Percentiles rank a stretch among this genome's conserved stretches.
These are phyloP conservation scores for Hyles euphorbiae DNA, from an alignment of 1,140 invertebrate species.

Conservation along the genomic window DNA sequence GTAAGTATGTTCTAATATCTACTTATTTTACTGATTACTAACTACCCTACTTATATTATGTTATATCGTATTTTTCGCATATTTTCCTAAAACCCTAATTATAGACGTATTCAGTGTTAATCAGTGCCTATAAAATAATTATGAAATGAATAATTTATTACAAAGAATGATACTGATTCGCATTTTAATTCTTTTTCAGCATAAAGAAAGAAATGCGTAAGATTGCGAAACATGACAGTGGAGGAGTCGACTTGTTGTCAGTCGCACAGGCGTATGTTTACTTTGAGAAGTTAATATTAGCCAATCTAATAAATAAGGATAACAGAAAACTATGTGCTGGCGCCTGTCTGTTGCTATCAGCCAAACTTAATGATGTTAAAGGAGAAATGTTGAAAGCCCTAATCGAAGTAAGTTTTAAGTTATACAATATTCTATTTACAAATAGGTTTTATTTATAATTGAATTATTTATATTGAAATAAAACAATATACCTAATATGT, in stretches of 20 bases:
- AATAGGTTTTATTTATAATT: neutral
- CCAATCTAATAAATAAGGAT: constrained; percentile 94
- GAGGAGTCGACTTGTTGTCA: constrained; percentile 89
- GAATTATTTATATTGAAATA: neutral
- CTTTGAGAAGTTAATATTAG: constrained; percentile 96
- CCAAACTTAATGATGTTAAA: constrained; percentile 98
- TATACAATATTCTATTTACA: neutral
- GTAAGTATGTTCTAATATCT: constrained; percentile 67
- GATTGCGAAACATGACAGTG: constrained; percentile 92
- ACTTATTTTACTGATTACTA: too few species aligned
- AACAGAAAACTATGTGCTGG: constrained; percentile 97
- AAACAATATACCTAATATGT: too few species aligned
- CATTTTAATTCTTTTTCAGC: constrained; percentile 67
- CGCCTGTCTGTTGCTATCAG: constrained; percentile 93
- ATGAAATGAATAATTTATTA: too few species aligned
- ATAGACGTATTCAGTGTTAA: too few species aligned
- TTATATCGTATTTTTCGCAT: too few species aligned
- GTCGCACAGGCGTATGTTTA: constrained; percentile 98
- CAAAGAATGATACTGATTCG: too few species aligned
- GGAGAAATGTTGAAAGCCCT: constrained; percentile 89
- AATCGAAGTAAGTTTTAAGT: constrained; percentile 83
- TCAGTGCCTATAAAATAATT: too few species aligned
- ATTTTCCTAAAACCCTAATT: too few species aligned
- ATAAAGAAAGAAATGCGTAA: constrained; percentile 97
- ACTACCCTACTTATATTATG: too few species aligned